Evolutionary conservation across 2,797 vertebrate genomes (phyloP).

Genomic region (Dicrostonyx torquatus): DNA sequence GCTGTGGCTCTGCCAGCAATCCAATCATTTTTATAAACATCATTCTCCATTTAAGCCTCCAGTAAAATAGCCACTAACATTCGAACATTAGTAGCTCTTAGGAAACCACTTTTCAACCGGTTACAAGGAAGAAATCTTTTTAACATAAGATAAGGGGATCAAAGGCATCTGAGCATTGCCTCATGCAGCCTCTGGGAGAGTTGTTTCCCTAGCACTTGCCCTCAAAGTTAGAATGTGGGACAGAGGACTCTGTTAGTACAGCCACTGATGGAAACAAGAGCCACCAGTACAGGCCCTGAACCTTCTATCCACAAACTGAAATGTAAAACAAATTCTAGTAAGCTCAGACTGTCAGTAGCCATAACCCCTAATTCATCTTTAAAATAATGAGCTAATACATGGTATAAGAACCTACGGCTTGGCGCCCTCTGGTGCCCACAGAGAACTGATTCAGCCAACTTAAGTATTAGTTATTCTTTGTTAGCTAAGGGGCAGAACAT

Average conservation of each 20-base stretch:
- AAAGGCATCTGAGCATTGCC: no score
- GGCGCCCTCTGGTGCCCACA: constrained; percentile 84
- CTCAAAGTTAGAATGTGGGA: not conserved
- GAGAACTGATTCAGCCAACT: not conserved
- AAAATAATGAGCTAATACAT: not conserved
- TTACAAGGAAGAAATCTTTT: not conserved
- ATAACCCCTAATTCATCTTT: not conserved
- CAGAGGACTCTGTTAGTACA: fast-evolving
- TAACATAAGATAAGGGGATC: fast-evolving
- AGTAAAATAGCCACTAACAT: not conserved
- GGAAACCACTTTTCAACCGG: not conserved
- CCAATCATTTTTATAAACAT: not conserved
- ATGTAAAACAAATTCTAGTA: not conserved
- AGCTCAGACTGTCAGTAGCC: not conserved
- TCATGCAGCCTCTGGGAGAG: fast-evolving
- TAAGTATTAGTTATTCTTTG: not conserved
- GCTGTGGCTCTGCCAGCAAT: no score
- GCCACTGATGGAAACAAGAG: not conserved
- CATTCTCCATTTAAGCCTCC: not conserved
- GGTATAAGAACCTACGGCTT: constrained; percentile 70
- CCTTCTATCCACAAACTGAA: not conserved
- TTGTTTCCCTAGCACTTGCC: not conserved
- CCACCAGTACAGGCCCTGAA: fast-evolving
- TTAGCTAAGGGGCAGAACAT: fast-evolving
- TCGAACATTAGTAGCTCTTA: not conserved